Base-by-base conservation (phyloP, 2,888 invertebrate genomes). In the Synanthedon tipuliformis region DNA sequence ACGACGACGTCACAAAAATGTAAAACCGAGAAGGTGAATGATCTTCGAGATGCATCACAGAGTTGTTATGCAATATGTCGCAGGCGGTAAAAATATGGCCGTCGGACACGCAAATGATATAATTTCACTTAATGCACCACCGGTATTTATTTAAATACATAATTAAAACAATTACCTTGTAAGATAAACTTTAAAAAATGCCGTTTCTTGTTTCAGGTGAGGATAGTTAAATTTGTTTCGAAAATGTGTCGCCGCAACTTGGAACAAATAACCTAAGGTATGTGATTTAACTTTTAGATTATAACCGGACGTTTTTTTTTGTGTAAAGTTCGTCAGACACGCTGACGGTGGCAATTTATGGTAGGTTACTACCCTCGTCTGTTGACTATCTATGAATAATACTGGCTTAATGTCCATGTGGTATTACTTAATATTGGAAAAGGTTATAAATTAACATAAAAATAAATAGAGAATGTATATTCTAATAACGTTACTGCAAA, bases 261-360 rank as follows among this genome's bases (percentile, higher is more conserved):
- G 55, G 81, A 81, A 61, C 72, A 76, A 69, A 77, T 82, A 63
- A 84, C 84, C 66, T 85, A 71, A 83, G 84, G 83, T 75, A 54
- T 65, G 64, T 58, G 16, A 23, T 45, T n/a, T 13, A 45, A 45
- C 8, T 34, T 34, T 34, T 34, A 34, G 8, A 10, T 34, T 8
- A 8, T 1, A 23, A 23, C 23, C 0, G 23, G 5, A 23, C 5
- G 4, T 10, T 34, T 34, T 34, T 34, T 1, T 8, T 34, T 10
- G 7, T 27, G 27, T 27, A 27, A 27, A 27, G 27, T n/a, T n/a
- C n/a, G n/a, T n/a, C n/a, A n/a, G n/a, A n/a, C n/a, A n/a, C n/a
- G n/a, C n/a, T n/a, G n/a, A 34, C 10, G 10, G 10, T 34, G 10
- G 10, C 2, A 10, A 2, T 34, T 8, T 8, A 34, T 34, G 34